Percentiles rank a stretch among this genome's conserved stretches.
phyloP scores from a whole-genome alignment of 2,888 invertebrate species.

The Craniophora ligustri region DNA sequence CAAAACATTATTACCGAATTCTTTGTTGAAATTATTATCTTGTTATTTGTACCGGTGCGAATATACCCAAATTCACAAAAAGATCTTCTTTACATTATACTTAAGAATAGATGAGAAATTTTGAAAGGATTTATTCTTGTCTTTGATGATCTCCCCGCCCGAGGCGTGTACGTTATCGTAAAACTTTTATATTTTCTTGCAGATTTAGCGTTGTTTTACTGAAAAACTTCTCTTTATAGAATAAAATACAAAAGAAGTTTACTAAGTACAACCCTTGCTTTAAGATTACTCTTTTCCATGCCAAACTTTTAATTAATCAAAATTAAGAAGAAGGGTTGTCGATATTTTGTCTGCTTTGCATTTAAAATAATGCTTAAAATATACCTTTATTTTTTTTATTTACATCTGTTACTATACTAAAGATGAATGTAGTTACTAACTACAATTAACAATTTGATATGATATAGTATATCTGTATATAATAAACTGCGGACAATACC shows the following conservation, averaged over 20 bases:
- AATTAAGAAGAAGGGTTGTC: slow-evolving; percentile 73
- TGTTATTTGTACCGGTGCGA: slow-evolving; percentile 6
- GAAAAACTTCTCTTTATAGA: slow-evolving; percentile 83
- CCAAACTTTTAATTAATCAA: slow-evolving; percentile 87
- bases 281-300: slow-evolving; percentile 79
- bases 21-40: slow-evolving; percentile 1
- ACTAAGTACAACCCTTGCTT: slow-evolving; percentile 81
- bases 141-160: slow-evolving; percentile 80
- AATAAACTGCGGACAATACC: slow-evolving; percentile 39
- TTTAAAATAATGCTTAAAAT: slow-evolving; percentile 35
- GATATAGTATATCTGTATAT: background rate
- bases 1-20: slow-evolving; percentile 37
- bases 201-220: slow-evolving; percentile 85
- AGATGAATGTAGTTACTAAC: background rate
- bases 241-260: slow-evolving; percentile 86
- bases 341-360: slow-evolving; percentile 49
- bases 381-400: too few relatives aligned
- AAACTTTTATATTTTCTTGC: slow-evolving; percentile 87
- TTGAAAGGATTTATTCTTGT: slow-evolving; percentile 74
- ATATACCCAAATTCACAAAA: slow-evolving; percentile 21
- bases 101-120: slow-evolving; percentile 70
- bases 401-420: too few relatives aligned
- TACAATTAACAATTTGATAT: slow-evolving; percentile 14
- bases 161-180: slow-evolving; percentile 85
- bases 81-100: too few relatives aligned